A percentile compares a stretch with the other conserved stretches of the same genome.
Evolutionary conservation across 2,113 vertebrate genomes (phyloP).

Genomic region (Pionites leucogaster): DNA sequence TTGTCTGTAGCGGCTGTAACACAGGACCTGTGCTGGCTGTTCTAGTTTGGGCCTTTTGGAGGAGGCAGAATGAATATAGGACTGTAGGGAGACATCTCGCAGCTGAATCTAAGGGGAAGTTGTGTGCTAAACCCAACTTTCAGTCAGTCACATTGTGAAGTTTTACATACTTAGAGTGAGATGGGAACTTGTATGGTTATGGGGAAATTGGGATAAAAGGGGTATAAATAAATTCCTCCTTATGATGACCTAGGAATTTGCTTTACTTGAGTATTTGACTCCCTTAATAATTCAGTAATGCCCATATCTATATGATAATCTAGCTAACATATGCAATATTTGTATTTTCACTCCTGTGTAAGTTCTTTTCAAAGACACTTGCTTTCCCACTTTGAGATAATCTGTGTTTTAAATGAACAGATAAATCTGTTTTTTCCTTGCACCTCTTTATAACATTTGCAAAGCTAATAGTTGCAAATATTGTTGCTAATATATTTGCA

Average conservation of each 20-base stretch:
- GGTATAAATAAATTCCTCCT: background rate
- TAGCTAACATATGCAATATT: background rate
- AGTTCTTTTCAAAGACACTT: background rate
- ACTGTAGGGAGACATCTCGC: background rate
- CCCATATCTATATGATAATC: background rate
- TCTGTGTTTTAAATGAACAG: background rate
- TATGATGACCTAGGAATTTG: background rate
- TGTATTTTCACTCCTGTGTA: background rate
- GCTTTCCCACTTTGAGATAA: conserved; percentile 10
- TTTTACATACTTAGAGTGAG: background rate
- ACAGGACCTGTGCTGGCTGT: background rate
- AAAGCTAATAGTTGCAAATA: conserved; percentile 44
- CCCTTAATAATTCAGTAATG: background rate
- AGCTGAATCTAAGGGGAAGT: background rate
- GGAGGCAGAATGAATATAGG: no score
- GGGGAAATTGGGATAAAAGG: background rate
- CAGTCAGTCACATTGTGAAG: background rate
- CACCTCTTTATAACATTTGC: background rate
- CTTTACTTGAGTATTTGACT: background rate
- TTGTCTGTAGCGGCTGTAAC: background rate
- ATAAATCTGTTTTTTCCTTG: background rate
- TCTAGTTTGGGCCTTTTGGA: no score
- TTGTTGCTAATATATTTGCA: conserved; percentile 24
- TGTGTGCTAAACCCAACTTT: background rate
- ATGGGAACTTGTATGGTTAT: background rate